These are phyloP conservation scores for Cryptocephalus primarius DNA, from an alignment of 2,888 invertebrate genomes.

Conservation along the genomic window DNA sequence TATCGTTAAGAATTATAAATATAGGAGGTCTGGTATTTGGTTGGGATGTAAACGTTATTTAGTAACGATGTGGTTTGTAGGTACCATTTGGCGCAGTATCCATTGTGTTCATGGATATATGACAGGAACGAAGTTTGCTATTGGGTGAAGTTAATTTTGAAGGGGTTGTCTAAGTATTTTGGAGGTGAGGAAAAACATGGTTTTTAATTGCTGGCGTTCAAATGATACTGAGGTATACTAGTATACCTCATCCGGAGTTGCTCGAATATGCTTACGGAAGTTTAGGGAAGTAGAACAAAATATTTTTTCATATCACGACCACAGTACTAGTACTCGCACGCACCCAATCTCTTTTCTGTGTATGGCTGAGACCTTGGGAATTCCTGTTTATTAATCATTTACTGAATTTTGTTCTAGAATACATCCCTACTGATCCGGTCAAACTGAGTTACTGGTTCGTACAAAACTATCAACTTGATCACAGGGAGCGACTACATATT, in stretches of 20 bases:
- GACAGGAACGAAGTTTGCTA: conserved; percentile 31
- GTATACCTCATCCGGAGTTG: too few species aligned
- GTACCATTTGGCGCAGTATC: conserved; percentile 31
- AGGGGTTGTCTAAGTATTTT: conserved; percentile 23
- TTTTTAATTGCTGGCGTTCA: too few species aligned
- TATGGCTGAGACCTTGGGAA: too few species aligned
- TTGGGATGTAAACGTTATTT: neutral
- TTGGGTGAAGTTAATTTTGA: conserved; percentile 25
- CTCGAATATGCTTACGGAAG: too few species aligned
- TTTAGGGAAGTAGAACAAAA: too few species aligned
- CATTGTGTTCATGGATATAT: conserved; percentile 30
- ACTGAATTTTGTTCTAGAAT: conserved; percentile 25
- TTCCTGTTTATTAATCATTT: too few species aligned
- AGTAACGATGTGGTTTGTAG: conserved; percentile 13
- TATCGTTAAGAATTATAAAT: conserved; percentile 26
- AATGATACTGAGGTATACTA: too few species aligned
- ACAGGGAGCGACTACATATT: conserved; percentile 49
- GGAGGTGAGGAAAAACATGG: conserved; percentile 19
- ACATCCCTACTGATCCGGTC: conserved; percentile 54
- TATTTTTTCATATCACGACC: too few species aligned
- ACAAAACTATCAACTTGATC: conserved; percentile 60
- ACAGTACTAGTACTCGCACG: too few species aligned
- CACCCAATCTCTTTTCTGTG: too few species aligned
- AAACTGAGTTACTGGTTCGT: conserved; percentile 73
- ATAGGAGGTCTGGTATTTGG: conserved; percentile 25